Base-by-base conservation (phyloP, 2,113 vertebrate genomes). In the Colistium nudipinnis region DNA sequence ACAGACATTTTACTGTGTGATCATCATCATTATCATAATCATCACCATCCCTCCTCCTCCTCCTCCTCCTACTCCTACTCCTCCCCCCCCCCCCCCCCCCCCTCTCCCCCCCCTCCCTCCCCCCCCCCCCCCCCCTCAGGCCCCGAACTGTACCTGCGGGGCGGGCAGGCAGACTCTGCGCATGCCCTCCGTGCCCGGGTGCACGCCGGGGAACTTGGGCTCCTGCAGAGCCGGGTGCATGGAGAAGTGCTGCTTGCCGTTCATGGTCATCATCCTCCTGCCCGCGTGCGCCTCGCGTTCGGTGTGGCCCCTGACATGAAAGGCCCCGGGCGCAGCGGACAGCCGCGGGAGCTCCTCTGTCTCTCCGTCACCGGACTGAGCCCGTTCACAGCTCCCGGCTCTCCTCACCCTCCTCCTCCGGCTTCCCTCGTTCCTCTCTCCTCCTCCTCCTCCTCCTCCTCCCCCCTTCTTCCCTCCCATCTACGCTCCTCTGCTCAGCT, bases 221-320 rank as follows among this genome's bases (percentile, higher is more conserved):
- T 97, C 96, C 79, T 95, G 95, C 71, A 98, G 93, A 67, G 93
- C 94, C 27, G 95, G 92, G 91, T 96, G 95, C 95, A 96, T 92
- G 90, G 93, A 82, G 94, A 97, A 96, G 51, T 95, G 94, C 93
- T 96, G 96, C 93, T 97, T 98, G 91, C 94, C 89, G 94, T 96
- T 95, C 95, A 96, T 96, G 91, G 95, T 90, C 95, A 96, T 96
- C 96, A 94, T 96, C 93, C 83, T 91, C 80, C 67, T 90, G 60
- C 83, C 70, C 62, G 74, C 73, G 82, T 88, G 84, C 91, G 78
- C 88, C 94, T 90, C 83, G 90, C 91, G 73, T 90, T 91, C 86
- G 74, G 65, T 69, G 90, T 89, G 87, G 92, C 90, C 93, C 88
- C 92, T 89, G 94, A 80, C 95, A 94, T 92, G 77, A 81, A 92